phyloP scores from a whole-genome alignment of 2,113 vertebrate species.

The Cisticola juncidis region DNA sequence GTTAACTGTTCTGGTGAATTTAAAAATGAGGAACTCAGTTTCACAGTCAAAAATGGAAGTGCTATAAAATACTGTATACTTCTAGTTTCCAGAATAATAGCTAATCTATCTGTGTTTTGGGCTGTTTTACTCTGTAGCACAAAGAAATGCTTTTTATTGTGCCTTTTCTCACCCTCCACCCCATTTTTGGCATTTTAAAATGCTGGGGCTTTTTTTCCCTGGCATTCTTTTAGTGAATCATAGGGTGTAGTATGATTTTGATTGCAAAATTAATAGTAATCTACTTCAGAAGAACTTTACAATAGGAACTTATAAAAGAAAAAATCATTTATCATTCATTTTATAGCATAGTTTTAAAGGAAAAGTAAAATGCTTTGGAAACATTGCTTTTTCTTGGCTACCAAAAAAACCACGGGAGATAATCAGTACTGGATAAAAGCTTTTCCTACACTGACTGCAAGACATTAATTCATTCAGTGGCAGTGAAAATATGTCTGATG shows the following conservation, averaged over 20 bases:
- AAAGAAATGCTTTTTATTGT: not conserved
- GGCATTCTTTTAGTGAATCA: not conserved
- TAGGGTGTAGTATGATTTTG: not conserved
- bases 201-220: not conserved
- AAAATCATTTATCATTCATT: not conserved
- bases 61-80: not conserved
- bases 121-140: not conserved
- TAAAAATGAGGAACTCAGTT: not conserved
- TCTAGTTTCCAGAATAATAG: not conserved
- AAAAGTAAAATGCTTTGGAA: not conserved
- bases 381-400: not conserved
- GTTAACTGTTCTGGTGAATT: not conserved
- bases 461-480: not conserved
- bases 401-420: not conserved
- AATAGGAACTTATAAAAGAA: not conserved
- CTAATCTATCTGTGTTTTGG: not conserved
- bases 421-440: not conserved
- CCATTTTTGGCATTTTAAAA: not conserved
- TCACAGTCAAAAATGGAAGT: not conserved
- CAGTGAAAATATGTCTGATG: not conserved
- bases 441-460: not conserved
- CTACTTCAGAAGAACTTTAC: slow-evolving; percentile 1
- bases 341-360: not conserved
- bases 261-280: slow-evolving; percentile 22
- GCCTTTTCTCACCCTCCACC: not conserved